These are phyloP conservation scores for Thalpophila matura DNA, from an alignment of 2,888 invertebrate genomes.

Conservation along the genomic window DNA sequence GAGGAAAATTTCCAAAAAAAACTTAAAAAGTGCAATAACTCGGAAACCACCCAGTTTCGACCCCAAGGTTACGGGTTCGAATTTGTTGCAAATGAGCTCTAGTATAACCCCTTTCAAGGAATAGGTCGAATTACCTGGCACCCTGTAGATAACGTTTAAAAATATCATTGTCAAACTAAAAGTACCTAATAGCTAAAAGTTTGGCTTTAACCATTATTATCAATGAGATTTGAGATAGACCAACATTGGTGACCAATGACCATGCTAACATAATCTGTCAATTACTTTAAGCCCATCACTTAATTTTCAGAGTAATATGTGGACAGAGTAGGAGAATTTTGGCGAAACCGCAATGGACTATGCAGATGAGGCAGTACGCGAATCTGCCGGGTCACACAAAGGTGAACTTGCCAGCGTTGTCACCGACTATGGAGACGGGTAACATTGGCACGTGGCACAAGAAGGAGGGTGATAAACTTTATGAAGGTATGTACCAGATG, in stretches of 20 bases:
- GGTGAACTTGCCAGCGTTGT: conserved; percentile 97
- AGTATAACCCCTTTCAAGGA: too few species aligned
- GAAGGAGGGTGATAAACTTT: conserved; percentile 98
- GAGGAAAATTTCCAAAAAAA: too few species aligned
- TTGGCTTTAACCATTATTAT: conserved; percentile 45
- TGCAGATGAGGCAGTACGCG: conserved; percentile 88
- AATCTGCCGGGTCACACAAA: conserved; percentile 93
- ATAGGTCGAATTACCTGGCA: too few species aligned
- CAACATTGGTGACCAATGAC: conserved; percentile 45
- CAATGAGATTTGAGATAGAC: conserved; percentile 45
- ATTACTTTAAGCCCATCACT: too few species aligned
- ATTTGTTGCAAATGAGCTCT: too few species aligned
- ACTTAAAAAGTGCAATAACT: too few species aligned
- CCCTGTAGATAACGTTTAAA: background rate
- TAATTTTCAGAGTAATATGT: conserved; percentile 71
- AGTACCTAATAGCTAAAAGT: conserved; percentile 33
- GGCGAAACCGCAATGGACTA: conserved; percentile 79
- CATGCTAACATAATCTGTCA: background rate
- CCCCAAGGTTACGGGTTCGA: too few species aligned
- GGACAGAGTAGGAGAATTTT: conserved; percentile 67
- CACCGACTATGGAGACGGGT: conserved; percentile 99
- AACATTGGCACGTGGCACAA: conserved; percentile 99
- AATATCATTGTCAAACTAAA: conserved; percentile 8
- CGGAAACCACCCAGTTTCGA: too few species aligned
- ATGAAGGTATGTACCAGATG: conserved; percentile 92